Evolutionary conservation across 2,888 invertebrate genomes (phyloP).

Genomic region (Amiota minor): DNA sequence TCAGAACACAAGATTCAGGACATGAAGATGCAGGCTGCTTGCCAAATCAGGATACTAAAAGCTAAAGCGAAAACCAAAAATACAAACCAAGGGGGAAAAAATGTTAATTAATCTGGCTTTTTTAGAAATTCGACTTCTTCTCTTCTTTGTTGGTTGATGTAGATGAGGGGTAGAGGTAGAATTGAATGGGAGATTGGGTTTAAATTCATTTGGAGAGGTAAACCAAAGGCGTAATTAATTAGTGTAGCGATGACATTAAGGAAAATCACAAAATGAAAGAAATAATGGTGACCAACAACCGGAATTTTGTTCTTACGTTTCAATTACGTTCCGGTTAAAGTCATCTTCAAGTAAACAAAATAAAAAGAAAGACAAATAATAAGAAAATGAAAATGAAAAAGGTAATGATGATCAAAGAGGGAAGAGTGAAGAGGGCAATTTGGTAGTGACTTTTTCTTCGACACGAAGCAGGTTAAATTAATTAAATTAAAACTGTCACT

Average conservation of each 20-base stretch:
- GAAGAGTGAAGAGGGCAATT: background rate
- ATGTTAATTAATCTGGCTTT: constrained; percentile 27
- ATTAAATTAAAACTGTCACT: constrained; percentile 28
- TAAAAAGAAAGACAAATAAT: background rate
- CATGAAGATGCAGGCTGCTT: background rate
- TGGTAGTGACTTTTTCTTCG: background rate
- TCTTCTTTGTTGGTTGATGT: no score
- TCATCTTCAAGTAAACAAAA: background rate
- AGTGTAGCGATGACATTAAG: constrained; percentile 52
- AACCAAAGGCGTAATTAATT: constrained; percentile 65
- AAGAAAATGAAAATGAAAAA: background rate
- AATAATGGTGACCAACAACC: constrained; percentile 44
- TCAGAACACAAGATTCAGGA: background rate
- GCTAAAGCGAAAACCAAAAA: background rate
- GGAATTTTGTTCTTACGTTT: constrained; percentile 32
- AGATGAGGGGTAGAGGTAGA: background rate
- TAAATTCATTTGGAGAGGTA: constrained; percentile 28
- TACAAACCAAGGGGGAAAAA: background rate
- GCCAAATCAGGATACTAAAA: background rate
- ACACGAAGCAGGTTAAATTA: constrained; percentile 9
- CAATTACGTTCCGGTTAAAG: constrained; percentile 50
- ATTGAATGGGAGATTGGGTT: background rate
- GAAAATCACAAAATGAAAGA: constrained; percentile 60
- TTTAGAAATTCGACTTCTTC: background rate
- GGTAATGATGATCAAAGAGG: background rate